phyloP scores from a whole-genome alignment of 2,113 vertebrate species.

The Riparia riparia region DNA sequence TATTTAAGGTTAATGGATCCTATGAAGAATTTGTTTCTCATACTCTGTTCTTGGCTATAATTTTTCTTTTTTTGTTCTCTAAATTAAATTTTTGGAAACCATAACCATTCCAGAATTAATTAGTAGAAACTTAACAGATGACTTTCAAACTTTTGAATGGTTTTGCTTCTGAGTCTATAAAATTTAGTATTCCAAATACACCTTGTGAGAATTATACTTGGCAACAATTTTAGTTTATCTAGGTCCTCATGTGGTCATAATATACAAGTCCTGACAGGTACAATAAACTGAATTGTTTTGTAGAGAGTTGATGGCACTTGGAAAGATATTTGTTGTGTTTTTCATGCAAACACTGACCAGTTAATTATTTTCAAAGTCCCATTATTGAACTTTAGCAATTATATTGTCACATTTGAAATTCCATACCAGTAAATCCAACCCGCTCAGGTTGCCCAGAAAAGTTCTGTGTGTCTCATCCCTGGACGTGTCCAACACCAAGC shows the following conservation, averaged over 20 bases:
- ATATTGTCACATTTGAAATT: not conserved
- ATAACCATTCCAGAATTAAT: not conserved
- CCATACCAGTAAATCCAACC: not conserved
- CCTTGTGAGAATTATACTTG: not conserved
- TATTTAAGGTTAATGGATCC: not conserved
- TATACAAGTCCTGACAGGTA: accelerated
- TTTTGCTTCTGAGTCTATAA: not conserved
- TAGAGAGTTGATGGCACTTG: not conserved
- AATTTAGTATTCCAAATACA: not conserved
- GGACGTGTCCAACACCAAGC: accelerated
- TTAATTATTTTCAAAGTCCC: not conserved
- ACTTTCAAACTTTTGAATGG: not conserved
- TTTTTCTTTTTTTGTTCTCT: constrained; percentile 4
- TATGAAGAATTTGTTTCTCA: not conserved
- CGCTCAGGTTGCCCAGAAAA: not conserved
- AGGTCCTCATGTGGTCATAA: not conserved
- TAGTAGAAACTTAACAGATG: not conserved
- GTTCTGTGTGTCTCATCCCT: not conserved
- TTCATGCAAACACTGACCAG: not conserved
- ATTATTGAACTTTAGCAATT: not conserved
- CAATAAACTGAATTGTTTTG: not conserved
- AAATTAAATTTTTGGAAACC: not conserved
- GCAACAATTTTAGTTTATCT: not conserved
- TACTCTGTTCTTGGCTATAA: not conserved
- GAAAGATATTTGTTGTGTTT: not conserved